Evolutionary conservation across 2,888 invertebrate species (phyloP), one percentile per base, ranked within the genome.

Genomic region (Stramonita haemastoma): DNA sequence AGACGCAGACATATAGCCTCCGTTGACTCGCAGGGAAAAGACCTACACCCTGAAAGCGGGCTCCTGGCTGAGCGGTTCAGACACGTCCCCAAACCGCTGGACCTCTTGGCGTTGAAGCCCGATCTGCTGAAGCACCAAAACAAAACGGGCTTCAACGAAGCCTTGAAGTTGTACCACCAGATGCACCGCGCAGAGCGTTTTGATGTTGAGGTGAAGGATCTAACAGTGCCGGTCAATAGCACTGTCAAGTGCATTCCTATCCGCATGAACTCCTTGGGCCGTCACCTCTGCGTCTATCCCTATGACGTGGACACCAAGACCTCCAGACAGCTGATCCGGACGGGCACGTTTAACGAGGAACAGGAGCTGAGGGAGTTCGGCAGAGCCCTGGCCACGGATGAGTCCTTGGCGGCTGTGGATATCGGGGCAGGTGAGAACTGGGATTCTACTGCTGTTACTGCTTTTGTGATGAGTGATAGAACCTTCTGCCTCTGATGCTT

Each of bases 371-470:
- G 15, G 6, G 73, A 87, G 56, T 87, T 87, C 56, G 11, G 19
- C n/a, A 26, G 11, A 1, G 87, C 87, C 17, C 46, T 87, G 73
- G 8, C 19, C 77, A 87, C 87, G 5, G 29, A 29, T 46, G 1
- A 19, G 15, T 34, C 73, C 77, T 29, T 87, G 22, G 87, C 66
- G 6, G 87, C 87, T 36, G n/a, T 87, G 73, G 87, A 87, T n/a
- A 36, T 87, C 29, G 87, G 87, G 8, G 87, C 86, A 34, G 86
- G 86, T 86, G 8, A 86, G 86, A 29, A 66, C 66, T 66, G 13
- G 19, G n/a, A n/a, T n/a, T n/a, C n/a, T 60, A n/a, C n/a, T n/a
- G n/a, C n/a, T n/a, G n/a, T n/a, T n/a, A n/a, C n/a, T n/a, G n/a
- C n/a, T n/a, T n/a, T n/a, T n/a, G n/a, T n/a, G n/a, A n/a, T n/a